phyloP scores from a whole-genome alignment of 2,797 vertebrate genomes.

The Myotis pilosus region DNA sequence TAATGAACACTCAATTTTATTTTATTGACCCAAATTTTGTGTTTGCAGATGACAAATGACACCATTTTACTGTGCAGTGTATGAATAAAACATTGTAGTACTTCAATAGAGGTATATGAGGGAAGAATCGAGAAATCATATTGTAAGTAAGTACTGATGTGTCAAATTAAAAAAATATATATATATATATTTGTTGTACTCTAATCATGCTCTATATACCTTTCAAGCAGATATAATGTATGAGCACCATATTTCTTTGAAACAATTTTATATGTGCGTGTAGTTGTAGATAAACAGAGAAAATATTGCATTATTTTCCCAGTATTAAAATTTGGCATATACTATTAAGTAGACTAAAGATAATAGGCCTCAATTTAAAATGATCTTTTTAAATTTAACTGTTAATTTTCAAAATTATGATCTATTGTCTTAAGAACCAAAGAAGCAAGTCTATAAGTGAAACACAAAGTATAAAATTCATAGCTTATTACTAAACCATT shows the following conservation, averaged over 20 bases:
- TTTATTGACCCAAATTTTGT: not conserved
- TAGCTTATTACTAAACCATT: not conserved
- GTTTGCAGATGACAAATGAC: not conserved
- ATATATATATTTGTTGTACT: not conserved
- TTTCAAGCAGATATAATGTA: not conserved
- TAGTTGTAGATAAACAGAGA: not conserved
- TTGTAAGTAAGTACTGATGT: not conserved
- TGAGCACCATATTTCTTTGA: not conserved
- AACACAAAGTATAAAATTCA: not conserved
- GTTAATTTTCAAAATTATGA: not conserved
- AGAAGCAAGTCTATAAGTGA: not conserved
- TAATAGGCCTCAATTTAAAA: not conserved
- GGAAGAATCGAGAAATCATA: not conserved
- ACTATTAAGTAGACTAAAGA: not conserved
- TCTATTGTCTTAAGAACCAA: not conserved
- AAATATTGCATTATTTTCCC: not conserved
- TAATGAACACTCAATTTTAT: not conserved
- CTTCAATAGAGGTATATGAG: not conserved
- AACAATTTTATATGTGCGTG: not conserved
- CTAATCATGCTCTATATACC: not conserved
- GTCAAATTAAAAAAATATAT: not conserved
- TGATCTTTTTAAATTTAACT: not conserved
- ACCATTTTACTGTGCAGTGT: not conserved
- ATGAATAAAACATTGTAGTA: not conserved
- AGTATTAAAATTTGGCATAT: not conserved